Evolutionary conservation across 2,797 vertebrate genomes (phyloP), one percentile per base, ranked within the genome.

Genomic region (Danio aesculapii): DNA sequence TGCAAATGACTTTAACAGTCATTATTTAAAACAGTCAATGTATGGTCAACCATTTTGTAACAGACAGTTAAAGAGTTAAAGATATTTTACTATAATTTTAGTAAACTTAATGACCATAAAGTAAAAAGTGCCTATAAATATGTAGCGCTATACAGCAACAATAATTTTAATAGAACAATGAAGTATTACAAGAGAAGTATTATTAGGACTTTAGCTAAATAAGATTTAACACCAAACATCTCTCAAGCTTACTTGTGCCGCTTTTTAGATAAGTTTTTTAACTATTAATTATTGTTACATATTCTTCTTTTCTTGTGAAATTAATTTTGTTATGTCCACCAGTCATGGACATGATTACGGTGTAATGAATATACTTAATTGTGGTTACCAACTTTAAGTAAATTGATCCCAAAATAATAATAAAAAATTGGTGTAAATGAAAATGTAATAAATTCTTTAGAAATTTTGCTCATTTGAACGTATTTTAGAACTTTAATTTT

Each of bases 311-410:
- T 53, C 57, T 71, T 68, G 9, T 50, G 41, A 73, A 59, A 21
- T 74, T 70, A 5, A n/a, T 63, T 53, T 50, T 41, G 59, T 73
- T 62, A 44, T 74, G 7, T 63, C 43, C 19, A 61, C n/a, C 63
- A 44, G 12, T 81, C 53, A 62, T 66, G 44, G 47, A 77, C 81
- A 81, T 46, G 44, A 55, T 55, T 2, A 9, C 61, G 46, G 21
- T 67, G 21, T 53, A 74, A 67, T 62, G 11, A 49, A 61, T 58
- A 50, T 53, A 76, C 66, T 52, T 58, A 13, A 57, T n/a, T n/a
- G n/a, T n/a, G n/a, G n/a, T n/a, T n/a, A n/a, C n/a, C n/a, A n/a
- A n/a, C n/a, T 30, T 30, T 30, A 30, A 30, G 30, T 30, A 30
- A 30, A 30, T 30, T 30, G 30, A 30, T 30, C n/a, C n/a, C n/a